A percentile compares a stretch with the other conserved stretches of the same genome.
Evolutionary conservation across 2,797 vertebrate species (phyloP).

Genomic region (Amblyopsis hoosieri): DNA sequence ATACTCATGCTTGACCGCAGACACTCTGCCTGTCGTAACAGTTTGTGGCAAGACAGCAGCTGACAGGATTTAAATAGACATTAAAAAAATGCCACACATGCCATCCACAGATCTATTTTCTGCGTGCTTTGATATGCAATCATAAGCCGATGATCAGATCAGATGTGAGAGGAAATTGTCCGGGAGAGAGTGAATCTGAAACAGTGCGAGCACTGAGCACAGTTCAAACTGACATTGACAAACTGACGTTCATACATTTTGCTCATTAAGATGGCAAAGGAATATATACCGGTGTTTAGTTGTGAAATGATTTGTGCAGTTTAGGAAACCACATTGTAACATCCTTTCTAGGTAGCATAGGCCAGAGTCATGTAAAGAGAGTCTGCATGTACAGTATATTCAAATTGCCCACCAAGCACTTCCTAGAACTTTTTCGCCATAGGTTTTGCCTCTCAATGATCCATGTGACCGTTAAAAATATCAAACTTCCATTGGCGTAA

Average conservation of each 20-base stretch:
- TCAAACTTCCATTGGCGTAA: too few relatives aligned
- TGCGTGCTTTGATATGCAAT: slow-evolving; percentile 36
- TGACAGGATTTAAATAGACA: slow-evolving; percentile 35
- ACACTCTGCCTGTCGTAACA: slow-evolving; percentile 32
- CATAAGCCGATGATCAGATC: slow-evolving; percentile 31
- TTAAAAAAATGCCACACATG: slow-evolving; percentile 23
- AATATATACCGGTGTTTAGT: too few relatives aligned
- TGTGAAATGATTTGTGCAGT: too few relatives aligned
- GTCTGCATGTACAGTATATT: too few relatives aligned
- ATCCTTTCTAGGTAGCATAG: not conserved
- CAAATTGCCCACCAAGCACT: too few relatives aligned
- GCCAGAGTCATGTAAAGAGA: not conserved
- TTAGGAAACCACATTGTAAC: not conserved
- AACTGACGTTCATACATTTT: too few relatives aligned
- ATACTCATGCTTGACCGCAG: too few relatives aligned
- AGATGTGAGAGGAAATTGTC: slow-evolving; percentile 46
- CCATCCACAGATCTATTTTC: slow-evolving; percentile 34
- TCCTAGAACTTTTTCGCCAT: too few relatives aligned
- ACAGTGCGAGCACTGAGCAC: slow-evolving; percentile 24
- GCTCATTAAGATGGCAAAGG: too few relatives aligned
- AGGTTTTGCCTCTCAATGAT: too few relatives aligned
- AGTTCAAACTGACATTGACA: slow-evolving; percentile 9
- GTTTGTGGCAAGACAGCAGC: slow-evolving; percentile 39
- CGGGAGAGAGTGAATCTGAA: slow-evolving; percentile 37
- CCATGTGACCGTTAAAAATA: too few relatives aligned